These are phyloP conservation scores for Glandiceps talaboti DNA, from an alignment of 53 echinoderm and acorn worm species.

Conservation along the genomic window DNA sequence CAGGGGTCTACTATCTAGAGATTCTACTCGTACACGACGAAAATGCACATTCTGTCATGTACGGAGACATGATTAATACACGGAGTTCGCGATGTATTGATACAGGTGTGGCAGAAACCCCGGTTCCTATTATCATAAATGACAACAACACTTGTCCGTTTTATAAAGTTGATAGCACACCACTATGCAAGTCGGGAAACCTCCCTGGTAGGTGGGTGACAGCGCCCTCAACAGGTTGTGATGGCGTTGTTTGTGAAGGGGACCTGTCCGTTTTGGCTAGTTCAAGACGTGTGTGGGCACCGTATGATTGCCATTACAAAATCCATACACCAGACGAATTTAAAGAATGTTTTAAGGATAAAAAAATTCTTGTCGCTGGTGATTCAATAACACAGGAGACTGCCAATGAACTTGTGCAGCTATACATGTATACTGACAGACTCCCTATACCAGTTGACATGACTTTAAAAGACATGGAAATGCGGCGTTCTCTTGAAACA, in stretches of 20 bases:
- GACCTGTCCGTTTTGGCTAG: neutral
- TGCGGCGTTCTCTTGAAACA: neutral
- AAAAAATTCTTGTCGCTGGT: neutral
- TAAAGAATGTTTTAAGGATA: neutral
- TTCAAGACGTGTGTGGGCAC: neutral
- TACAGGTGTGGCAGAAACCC: neutral
- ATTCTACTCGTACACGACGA: neutral
- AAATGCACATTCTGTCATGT: neutral
- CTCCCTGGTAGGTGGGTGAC: neutral
- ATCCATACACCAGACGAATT: neutral
- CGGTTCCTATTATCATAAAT: neutral
- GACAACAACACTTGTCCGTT: neutral
- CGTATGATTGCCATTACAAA: neutral
- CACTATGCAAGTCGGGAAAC: neutral
- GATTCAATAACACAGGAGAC: neutral
- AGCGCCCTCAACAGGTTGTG: neutral
- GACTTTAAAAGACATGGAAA: neutral
- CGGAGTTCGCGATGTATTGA: neutral
- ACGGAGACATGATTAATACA: neutral
- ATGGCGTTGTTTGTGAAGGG: neutral
- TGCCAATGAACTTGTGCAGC: neutral
- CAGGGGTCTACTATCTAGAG: neutral
- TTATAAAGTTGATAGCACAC: neutral
- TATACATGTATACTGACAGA: neutral
- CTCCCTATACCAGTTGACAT: neutral